A percentile compares a stretch with the other conserved stretches of the same genome.
These are phyloP conservation scores for Mesocentrotus franciscanus DNA, from an alignment of 53 echinoderm and acorn worm species.

Conservation along the genomic window DNA sequence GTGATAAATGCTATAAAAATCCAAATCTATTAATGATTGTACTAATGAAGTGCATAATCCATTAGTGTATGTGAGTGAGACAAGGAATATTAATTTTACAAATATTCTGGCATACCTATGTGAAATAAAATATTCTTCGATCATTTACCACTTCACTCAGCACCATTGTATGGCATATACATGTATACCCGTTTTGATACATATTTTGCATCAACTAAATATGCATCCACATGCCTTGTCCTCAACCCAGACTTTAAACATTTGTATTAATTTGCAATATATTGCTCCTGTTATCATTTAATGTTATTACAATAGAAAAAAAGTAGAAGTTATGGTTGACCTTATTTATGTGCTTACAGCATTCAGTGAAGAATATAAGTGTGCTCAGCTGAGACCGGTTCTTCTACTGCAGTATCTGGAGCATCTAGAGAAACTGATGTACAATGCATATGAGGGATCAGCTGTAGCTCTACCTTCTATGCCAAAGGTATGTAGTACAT, in stretches of 20 bases:
- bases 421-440: slow-evolving; percentile 94
- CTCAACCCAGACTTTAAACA: not conserved
- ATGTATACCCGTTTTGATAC: too few species aligned
- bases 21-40: too few species aligned
- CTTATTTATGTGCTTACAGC: slow-evolving; percentile 45
- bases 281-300: not conserved
- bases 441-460: slow-evolving; percentile 96
- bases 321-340: not conserved
- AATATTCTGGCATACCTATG: not conserved
- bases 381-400: slow-evolving; percentile 84
- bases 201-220: too few species aligned
- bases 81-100: too few species aligned
- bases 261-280: not conserved
- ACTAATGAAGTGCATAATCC: too few species aligned
- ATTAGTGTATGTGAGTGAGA: too few species aligned
- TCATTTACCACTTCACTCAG: not conserved
- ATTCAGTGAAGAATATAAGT: slow-evolving; percentile 78
- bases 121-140: not conserved
- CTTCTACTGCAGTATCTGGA: slow-evolving; percentile 92
- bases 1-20: too few species aligned
- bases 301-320: not conserved
- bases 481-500: slow-evolving; percentile 73
- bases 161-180: not conserved
- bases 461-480: slow-evolving; percentile 85
- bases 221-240: not conserved